Base-by-base conservation (phyloP, 2,888 invertebrate species). In the Harpagoxenus sublaevis region DNA sequence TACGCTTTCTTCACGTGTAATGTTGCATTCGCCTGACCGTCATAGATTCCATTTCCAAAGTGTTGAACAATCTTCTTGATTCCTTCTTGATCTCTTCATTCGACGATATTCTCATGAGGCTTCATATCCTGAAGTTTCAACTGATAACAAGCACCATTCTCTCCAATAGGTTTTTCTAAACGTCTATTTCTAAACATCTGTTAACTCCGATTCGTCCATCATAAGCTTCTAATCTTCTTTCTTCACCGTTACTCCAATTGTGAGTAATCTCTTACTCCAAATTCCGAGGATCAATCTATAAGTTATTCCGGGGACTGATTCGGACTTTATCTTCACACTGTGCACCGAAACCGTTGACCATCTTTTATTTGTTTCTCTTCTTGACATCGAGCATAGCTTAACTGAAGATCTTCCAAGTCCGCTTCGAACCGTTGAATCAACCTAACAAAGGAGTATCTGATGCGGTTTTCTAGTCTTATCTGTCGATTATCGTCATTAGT, bases 101-200 rank as follows among this genome's bases (percentile, higher is more conserved):
- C 48, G 45, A 15, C 45, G 35, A 45, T 82, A 48, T 73, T 51
- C 3, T 85, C 35, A 63, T 55, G 55, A 42, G 2, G 35, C 6
- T 66, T 55, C 68, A 51, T 15, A 57, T 78, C 57, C 23, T 23
- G 42, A 66, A 48, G 68, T 86, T 83, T 70, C 28, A 51, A 53
- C n/a, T 48, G 70, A 62, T 53, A 18, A 60, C 57, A 53, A 60
- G 4, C n/a, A 9, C 39, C 70, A 55, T 51, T 51, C 48, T 51
- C 23, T 51, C 23, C 18, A 12, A 62, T 23, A 63, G 62, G 71
- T 86, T 78, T 84, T 31, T 28, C 18, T 57, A n/a, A 85, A 87
- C 84, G 84, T 89, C 83, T 87, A 83, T 79, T 39, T 18, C n/a
- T 45, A 23, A 88, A 88, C 87, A 87, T 89, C 84, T 90, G 85